Evolutionary conservation across 2,888 invertebrate genomes (phyloP).

Genomic region (Anorthoa munda): DNA sequence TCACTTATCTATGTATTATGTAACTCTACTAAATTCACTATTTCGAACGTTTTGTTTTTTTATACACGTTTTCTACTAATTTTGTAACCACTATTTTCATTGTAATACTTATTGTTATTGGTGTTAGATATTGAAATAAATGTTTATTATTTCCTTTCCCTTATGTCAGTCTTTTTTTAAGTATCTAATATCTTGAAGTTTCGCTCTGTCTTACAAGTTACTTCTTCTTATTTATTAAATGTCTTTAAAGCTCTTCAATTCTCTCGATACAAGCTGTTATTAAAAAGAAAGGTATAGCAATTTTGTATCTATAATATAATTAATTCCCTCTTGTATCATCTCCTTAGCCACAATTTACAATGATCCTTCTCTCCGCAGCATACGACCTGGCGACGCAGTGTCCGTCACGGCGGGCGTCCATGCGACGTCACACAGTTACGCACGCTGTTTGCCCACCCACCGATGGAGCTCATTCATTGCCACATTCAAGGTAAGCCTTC

Average conservation of each 20-base stretch:
- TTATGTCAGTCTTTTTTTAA: background rate
- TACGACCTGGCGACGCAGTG: conserved; percentile 96
- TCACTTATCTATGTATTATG: conserved; percentile 34
- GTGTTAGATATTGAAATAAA: conserved; percentile 42
- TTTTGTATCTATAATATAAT: background rate
- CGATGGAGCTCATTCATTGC: conserved; percentile 92
- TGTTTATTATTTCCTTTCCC: conserved; percentile 5
- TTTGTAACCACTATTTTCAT: conserved; percentile 42
- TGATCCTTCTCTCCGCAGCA: conserved; percentile 85
- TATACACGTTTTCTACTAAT: conserved; percentile 58
- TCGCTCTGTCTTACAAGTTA: background rate
- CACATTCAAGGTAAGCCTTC: conserved; percentile 92
- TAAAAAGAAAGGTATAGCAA: background rate
- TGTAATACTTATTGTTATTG: conserved; percentile 35
- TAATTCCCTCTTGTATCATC: no score
- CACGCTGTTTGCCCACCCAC: conserved; percentile 85
- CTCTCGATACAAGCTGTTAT: background rate
- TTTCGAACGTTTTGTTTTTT: conserved; percentile 17
- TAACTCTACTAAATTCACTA: conserved; percentile 57
- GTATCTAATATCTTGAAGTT: conserved; percentile 1
- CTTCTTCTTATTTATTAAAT: background rate
- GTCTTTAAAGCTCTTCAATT: background rate
- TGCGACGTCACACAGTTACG: conserved; percentile 93
- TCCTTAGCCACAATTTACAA: conserved; percentile 2
- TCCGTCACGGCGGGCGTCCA: conserved; percentile 93